A percentile compares a stretch with the other conserved stretches of the same genome.
Evolutionary conservation across 2,888 invertebrate genomes (phyloP).

Genomic region (Bimastos eiseni): DNA sequence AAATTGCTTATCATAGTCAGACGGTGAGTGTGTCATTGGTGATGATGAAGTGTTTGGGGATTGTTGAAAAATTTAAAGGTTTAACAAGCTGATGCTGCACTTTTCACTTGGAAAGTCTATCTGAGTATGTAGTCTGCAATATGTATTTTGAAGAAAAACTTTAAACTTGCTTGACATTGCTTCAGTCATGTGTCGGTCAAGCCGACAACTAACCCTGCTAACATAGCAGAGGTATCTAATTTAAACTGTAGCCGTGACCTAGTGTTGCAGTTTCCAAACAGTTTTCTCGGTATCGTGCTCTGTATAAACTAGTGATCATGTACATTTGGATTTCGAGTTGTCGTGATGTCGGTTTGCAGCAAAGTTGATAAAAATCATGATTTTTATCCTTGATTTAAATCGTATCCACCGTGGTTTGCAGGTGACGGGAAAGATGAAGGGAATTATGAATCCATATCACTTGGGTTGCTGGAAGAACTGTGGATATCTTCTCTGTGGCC

Average conservation of each 20-base stretch:
- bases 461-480: conserved; percentile 93
- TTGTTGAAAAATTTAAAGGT: not conserved
- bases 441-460: conserved; percentile 97
- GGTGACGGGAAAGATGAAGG: conserved; percentile 98
- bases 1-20: too few relatives aligned
- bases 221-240: not conserved
- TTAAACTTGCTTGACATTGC: not conserved
- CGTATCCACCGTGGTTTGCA: too few relatives aligned
- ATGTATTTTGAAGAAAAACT: not conserved
- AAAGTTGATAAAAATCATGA: too few relatives aligned
- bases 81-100: not conserved
- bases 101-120: not conserved
- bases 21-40: not conserved
- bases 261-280: not conserved
- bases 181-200: not conserved
- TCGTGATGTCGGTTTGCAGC: conserved; percentile 52
- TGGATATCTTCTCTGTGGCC: conserved; percentile 88
- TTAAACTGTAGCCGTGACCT: not conserved
- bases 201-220: not conserved
- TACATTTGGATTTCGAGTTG: not conserved
- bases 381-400: too few relatives aligned
- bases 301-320: not conserved
- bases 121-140: not conserved
- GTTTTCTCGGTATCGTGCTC: not conserved
- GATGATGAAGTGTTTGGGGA: not conserved